These are phyloP conservation scores for Hippolais icterina DNA, from an alignment of 2,113 vertebrate genomes.

Conservation along the genomic window DNA sequence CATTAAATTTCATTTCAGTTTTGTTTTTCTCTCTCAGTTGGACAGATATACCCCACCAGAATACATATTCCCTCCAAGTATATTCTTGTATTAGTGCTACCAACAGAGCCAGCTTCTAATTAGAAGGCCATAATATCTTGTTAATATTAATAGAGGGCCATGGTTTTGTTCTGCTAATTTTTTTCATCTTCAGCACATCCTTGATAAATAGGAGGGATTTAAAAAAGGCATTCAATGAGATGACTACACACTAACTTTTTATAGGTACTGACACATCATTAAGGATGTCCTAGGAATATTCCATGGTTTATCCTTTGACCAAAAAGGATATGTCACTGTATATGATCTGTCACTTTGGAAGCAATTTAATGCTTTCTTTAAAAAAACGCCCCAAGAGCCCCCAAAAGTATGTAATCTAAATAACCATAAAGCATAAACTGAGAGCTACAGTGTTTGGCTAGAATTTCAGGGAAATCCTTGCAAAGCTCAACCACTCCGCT, in stretches of 20 bases:
- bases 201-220: not conserved
- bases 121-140: conserved; percentile 35
- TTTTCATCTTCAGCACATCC: conserved; percentile 1
- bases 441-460: not conserved
- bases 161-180: not conserved
- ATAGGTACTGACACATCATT: not conserved
- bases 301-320: not conserved
- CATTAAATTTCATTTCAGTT: conserved; percentile 14
- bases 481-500: not conserved
- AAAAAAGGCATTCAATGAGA: not conserved
- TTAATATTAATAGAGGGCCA: not conserved
- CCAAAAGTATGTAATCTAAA: not conserved
- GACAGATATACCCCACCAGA: not conserved
- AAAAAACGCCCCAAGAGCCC: not conserved
- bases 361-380: not conserved
- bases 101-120: conserved; percentile 35
- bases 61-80: conserved; percentile 19
- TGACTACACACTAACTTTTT: not conserved
- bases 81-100: conserved; percentile 13
- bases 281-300: not conserved
- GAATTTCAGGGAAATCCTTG: conserved; percentile 10
- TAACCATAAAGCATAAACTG: not conserved
- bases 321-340: not conserved
- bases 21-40: conserved; percentile 47
- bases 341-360: not conserved